phyloP scores from a whole-genome alignment of 2,797 vertebrate species.

The Heliangelus exortis region DNA sequence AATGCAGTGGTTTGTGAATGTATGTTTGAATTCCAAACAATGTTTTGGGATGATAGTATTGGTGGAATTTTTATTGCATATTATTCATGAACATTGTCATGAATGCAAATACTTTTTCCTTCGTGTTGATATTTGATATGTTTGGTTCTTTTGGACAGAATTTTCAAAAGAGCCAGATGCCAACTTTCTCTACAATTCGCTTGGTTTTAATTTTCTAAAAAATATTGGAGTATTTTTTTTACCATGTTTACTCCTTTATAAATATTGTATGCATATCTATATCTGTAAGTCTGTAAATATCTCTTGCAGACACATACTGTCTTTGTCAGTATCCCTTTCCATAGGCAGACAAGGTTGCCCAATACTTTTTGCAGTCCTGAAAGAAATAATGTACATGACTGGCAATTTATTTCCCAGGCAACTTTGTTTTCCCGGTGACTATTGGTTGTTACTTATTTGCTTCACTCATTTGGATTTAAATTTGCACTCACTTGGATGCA shows the following conservation, averaged over 20 bases:
- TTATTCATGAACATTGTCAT: not conserved
- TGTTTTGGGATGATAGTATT: not conserved
- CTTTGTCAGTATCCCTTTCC: not conserved
- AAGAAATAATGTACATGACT: not conserved
- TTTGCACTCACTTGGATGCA: not conserved
- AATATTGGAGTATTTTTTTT: not conserved
- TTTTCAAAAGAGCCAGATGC: not conserved
- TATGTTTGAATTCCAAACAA: slow-evolving; percentile 21
- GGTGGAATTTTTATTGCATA: not conserved
- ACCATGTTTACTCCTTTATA: not conserved
- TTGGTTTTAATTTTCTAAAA: not conserved
- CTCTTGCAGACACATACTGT: too few relatives aligned
- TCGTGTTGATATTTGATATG: slow-evolving; percentile 31
- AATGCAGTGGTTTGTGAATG: not conserved
- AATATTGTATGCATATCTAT: not conserved
- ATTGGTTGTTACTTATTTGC: not conserved
- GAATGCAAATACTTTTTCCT: not conserved
- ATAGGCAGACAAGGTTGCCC: not conserved
- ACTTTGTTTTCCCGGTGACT: not conserved
- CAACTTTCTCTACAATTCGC: not conserved
- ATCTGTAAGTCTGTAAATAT: too few relatives aligned
- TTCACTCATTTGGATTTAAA: not conserved
- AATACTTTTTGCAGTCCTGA: not conserved
- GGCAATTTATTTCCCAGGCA: not conserved
- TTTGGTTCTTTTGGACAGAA: not conserved